phyloP scores from a whole-genome alignment of 2,113 vertebrate genomes.

The Marmota flaviventris region DNA sequence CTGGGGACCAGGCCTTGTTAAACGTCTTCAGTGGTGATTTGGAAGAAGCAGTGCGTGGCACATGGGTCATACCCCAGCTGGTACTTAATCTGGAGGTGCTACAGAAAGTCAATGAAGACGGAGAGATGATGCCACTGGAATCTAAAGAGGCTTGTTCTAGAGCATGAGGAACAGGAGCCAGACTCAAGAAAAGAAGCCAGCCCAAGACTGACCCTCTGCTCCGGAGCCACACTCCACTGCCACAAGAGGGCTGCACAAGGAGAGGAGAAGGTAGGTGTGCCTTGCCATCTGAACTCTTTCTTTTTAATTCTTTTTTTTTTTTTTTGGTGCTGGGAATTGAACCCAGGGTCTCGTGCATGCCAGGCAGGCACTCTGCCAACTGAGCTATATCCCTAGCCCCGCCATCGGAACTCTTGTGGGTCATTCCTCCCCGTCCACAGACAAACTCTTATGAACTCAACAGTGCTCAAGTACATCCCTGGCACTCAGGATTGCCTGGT shows the following conservation, averaged over 20 bases:
- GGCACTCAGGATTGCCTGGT: accelerated
- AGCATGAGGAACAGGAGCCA: not conserved
- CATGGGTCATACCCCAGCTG: conserved; percentile 87
- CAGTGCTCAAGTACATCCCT: accelerated
- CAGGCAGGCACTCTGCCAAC: too few species aligned
- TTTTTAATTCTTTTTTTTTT: too few species aligned
- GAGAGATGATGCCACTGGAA: conserved; percentile 50
- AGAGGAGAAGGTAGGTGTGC: not conserved
- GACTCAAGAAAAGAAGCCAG: not conserved
- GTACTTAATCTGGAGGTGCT: conserved; percentile 83
- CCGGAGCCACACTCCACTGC: not conserved
- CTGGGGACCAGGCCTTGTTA: conserved; percentile 82
- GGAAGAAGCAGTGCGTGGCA: conserved; percentile 84
- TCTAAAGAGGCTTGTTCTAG: conserved; percentile 27
- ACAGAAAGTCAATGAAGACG: conserved; percentile 73
- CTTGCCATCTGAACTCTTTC: accelerated
- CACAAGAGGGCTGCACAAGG: accelerated
- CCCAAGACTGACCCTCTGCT: not conserved
- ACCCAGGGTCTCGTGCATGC: too few species aligned
- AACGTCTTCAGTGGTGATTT: conserved; percentile 88
- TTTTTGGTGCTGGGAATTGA: too few species aligned
- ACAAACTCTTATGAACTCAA: accelerated
- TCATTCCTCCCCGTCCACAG: too few species aligned
- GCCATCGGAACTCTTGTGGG: too few species aligned
- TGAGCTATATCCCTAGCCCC: too few species aligned